Percentiles rank a stretch among this genome's conserved stretches.
These are phyloP conservation scores for Periophthalmodon schlosseri DNA, from an alignment of 2,113 vertebrate genomes.

Conservation along the genomic window DNA sequence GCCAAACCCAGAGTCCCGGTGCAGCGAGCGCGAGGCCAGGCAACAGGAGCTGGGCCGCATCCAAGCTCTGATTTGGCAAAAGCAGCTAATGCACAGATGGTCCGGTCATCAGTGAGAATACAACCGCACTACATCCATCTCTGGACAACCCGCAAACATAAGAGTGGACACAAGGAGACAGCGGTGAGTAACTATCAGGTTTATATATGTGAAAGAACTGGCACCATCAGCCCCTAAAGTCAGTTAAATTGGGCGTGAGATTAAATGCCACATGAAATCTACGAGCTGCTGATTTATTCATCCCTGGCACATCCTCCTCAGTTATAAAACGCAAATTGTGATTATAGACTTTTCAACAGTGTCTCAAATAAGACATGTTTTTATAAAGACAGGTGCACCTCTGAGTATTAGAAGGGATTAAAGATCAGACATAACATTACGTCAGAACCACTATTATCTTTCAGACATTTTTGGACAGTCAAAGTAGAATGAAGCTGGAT, in stretches of 20 bases:
- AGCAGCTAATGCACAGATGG: constrained; percentile 67
- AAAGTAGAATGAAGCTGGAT: too few species aligned
- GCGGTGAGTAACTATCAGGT: constrained; percentile 15
- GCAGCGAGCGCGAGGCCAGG: constrained; percentile 42
- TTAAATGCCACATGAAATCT: constrained; percentile 60
- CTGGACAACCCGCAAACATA: constrained; percentile 23
- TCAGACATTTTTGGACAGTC: too few species aligned
- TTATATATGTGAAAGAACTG: not conserved
- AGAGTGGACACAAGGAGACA: constrained; percentile 19
- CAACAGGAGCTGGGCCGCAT: constrained; percentile 48
- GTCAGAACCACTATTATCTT: too few species aligned
- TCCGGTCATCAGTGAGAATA: constrained; percentile 49
- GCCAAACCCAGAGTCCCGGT: constrained; percentile 38
- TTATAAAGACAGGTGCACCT: not conserved
- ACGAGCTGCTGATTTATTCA: constrained; percentile 45
- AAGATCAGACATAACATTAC: too few species aligned
- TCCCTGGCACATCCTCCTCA: constrained; percentile 26
- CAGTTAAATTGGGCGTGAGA: constrained; percentile 30
- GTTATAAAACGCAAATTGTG: constrained; percentile 44
- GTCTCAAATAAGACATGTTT: not conserved
- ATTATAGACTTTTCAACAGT: constrained; percentile 34
- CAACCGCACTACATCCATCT: constrained; percentile 28
- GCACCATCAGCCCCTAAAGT: constrained; percentile 3
- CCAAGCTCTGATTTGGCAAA: constrained; percentile 59
- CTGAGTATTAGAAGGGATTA: not conserved